Evolutionary conservation across 2,888 invertebrate species (phyloP).

Genomic region (Chydorus sphaericus): DNA sequence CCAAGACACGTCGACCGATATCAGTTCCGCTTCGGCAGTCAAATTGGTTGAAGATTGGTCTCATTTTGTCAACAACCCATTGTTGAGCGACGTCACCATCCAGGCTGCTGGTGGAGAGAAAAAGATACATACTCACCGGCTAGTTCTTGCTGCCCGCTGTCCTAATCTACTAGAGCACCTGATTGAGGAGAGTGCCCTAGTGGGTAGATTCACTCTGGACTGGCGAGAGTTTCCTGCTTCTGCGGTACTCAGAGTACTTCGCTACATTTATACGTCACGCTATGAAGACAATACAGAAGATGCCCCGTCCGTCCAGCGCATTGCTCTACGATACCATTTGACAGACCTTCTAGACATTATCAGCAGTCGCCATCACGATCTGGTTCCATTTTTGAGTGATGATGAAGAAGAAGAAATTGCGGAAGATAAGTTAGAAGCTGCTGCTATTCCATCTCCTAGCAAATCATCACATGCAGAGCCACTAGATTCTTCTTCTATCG

Average conservation of each 20-base stretch:
- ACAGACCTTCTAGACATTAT: background rate
- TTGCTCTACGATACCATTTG: background rate
- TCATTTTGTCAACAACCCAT: conserved; percentile 26
- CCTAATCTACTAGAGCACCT: conserved; percentile 29
- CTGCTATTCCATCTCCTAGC: background rate
- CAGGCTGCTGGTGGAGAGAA: conserved; percentile 26
- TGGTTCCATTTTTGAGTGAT: background rate
- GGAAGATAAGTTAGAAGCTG: background rate
- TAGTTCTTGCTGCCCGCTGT: conserved; percentile 32
- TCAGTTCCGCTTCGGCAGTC: background rate
- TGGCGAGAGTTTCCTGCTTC: background rate
- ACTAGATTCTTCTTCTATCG: too few species aligned
- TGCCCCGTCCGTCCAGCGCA: background rate
- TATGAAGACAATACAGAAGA: background rate
- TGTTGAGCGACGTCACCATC: conserved; percentile 32
- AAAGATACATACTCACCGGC: conserved; percentile 31
- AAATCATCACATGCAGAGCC: background rate
- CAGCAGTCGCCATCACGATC: background rate
- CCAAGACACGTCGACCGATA: background rate
- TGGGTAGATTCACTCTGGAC: background rate
- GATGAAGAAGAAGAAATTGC: background rate
- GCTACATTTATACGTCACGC: background rate
- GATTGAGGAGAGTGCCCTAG: conserved; percentile 13
- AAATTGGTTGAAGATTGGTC: conserved; percentile 25
- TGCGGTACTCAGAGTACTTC: background rate